These are phyloP conservation scores for Archivesica marissinica DNA, from an alignment of 1,140 invertebrate genomes.

Conservation along the genomic window DNA sequence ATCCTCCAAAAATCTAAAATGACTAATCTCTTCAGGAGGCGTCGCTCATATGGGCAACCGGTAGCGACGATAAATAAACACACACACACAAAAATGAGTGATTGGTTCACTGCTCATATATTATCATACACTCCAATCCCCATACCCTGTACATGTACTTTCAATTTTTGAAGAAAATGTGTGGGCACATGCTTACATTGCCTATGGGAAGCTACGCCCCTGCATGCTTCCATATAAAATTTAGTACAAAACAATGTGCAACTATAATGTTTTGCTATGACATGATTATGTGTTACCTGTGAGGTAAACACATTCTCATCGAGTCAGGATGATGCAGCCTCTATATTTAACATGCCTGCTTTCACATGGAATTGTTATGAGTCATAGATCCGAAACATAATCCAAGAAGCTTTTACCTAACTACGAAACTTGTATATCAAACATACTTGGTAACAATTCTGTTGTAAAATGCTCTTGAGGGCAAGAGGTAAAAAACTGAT, in stretches of 20 bases:
- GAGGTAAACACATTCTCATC: conserved; percentile 10
- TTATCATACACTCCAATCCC: not conserved
- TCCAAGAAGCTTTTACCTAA: not conserved
- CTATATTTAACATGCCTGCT: conserved; percentile 19
- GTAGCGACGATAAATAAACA: no score
- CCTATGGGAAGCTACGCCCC: no score
- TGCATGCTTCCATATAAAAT: not conserved
- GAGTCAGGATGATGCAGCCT: conserved; percentile 5
- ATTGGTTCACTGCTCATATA: not conserved
- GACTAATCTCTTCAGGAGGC: no score
- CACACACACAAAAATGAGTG: not conserved
- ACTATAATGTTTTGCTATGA: conserved; percentile 1
- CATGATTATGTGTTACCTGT: conserved; percentile 25
- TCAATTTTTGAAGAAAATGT: no score
- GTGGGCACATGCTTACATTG: no score
- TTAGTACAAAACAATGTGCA: not conserved
- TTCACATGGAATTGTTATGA: conserved; percentile 28
- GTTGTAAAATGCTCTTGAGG: not conserved
- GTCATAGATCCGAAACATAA: not conserved
- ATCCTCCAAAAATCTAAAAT: no score
- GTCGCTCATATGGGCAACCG: no score
- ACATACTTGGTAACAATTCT: conserved; percentile 12
- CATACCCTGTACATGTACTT: not conserved
- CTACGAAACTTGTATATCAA: conserved; percentile 5
- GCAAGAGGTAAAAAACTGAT: not conserved